phyloP scores from a whole-genome alignment of 2,888 invertebrate genomes.

The Tanypteryx hageni region DNA sequence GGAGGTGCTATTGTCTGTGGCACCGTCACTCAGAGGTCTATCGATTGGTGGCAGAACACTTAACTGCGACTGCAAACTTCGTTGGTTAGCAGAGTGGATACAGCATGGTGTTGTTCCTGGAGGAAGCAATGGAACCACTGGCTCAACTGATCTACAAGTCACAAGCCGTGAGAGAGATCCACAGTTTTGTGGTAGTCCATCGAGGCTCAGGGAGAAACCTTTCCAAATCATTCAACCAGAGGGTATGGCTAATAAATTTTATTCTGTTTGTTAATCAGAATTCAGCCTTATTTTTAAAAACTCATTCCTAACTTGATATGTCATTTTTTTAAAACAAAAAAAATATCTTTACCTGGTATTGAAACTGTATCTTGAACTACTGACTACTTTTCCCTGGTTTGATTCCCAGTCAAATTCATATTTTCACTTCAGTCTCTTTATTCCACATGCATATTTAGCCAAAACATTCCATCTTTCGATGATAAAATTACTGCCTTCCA shows the following conservation, averaged over 20 bases:
- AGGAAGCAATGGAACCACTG: slow-evolving; percentile 20
- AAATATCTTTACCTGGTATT: no score
- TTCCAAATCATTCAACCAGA: slow-evolving; percentile 92
- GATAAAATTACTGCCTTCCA: neutral
- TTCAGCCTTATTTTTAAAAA: no score
- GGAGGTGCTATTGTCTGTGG: slow-evolving; percentile 86
- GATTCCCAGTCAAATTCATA: no score
- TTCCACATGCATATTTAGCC: no score
- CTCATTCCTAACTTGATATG: no score
- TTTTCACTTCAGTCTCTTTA: no score
- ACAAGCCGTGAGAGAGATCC: slow-evolving; percentile 94
- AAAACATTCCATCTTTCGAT: no score
- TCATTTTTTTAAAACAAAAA: no score
- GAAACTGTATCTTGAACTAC: no score
- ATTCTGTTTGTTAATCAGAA: no score
- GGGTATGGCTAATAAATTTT: slow-evolving; percentile 74
- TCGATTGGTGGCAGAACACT: slow-evolving; percentile 93
- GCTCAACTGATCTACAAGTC: slow-evolving; percentile 85
- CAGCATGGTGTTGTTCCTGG: slow-evolving; percentile 77
- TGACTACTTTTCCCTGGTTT: no score
- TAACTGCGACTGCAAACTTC: slow-evolving; percentile 91
- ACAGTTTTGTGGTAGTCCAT: slow-evolving; percentile 93
- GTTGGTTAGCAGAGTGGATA: slow-evolving; percentile 95
- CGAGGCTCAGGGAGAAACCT: slow-evolving; percentile 86
- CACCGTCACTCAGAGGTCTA: slow-evolving; percentile 88